Conservation (phyloP, 2,113 vertebrate species). For the Dolichotis patagonum region DNA sequence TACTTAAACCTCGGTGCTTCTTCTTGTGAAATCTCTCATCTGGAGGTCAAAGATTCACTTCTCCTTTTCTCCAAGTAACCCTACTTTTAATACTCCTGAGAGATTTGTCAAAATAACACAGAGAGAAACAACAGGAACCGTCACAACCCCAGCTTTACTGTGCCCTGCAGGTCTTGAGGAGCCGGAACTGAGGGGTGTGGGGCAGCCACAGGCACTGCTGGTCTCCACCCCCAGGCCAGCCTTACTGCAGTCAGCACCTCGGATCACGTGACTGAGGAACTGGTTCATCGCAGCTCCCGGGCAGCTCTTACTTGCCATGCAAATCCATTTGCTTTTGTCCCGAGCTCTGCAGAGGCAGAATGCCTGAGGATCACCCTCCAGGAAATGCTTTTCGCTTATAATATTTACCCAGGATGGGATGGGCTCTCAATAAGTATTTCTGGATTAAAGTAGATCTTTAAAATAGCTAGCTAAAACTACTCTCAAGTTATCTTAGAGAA, state of each 20-base stretch:
- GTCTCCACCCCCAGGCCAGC: not conserved
- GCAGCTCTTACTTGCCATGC: not conserved
- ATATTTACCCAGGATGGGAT: not conserved
- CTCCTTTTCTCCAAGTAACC: not conserved
- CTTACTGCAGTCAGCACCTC: not conserved
- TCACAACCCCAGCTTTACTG: not conserved
- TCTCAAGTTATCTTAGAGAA: not conserved
- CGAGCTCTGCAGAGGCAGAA: not conserved
- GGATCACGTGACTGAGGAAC: not conserved
- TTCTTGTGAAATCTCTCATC: not conserved
- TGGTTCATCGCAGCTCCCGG: not conserved
- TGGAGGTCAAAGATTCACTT: not conserved
- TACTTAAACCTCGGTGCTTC: constrained; percentile 18
- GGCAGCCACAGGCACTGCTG: not conserved
- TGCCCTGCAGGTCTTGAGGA: not conserved
- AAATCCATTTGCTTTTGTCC: not conserved
- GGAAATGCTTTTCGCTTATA: not conserved
- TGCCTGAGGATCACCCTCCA: not conserved
- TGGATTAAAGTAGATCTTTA: constrained; percentile 10
- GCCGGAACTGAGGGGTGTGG: not conserved
- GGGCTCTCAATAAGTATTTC: not conserved
- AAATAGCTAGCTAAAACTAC: constrained; percentile 16
- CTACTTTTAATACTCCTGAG: not conserved
- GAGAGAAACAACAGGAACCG: not conserved
- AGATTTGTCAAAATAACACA: constrained; percentile 11